Evolutionary conservation across 2,113 vertebrate genomes (phyloP), one percentile per base, ranked within the genome.

Genomic region (Psilopogon haemacephalus): DNA sequence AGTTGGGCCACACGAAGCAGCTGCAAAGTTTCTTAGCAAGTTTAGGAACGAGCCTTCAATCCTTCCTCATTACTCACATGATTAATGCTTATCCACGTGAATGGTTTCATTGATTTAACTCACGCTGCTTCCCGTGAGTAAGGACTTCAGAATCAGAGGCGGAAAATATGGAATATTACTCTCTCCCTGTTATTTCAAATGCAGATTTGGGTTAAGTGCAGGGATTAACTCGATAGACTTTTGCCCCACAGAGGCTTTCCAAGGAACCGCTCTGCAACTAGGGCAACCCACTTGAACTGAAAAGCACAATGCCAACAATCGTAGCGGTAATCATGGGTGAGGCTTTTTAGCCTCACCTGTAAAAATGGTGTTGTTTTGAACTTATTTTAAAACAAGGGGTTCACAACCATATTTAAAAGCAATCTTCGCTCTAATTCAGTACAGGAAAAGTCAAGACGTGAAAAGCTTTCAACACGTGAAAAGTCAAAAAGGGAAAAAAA

Each of bases 31-130:
- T 92, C 82, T 50, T 91, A 94, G 60, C 52, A 94, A 91, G 78
- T 94, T 94, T 83, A 94, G 73, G 82, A 92, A 92, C 24, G 89
- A 91, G 72, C 75, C 68, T 92, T 94, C 94, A 89, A 89, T 87
- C 52, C 38, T 91, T 94, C 80, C 52, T 94, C 79, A 58, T 96
- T 95, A 94, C 24, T 94, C 46, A 55, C 58, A 89, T 91, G 96
- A 96, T 96, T 96, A 95, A 96, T 93, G 87, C 24, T 93, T 77
- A 83, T 87, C 73, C 75, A 73, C 44, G 75, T 94, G 84, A 95
- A 92, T 94, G 91, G 91, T 68, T 65, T 85, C 87, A 94, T 93
- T 95, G 95, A 96, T 84, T 92, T 87, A 77, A 86, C 48, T 94
- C 37, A 58, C 62, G 15, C 35, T 64, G 48, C 19, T 89, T 94